These are phyloP conservation scores for Mesocentrotus franciscanus DNA, from an alignment of 53 echinoderm and acorn worm species.

Conservation along the genomic window DNA sequence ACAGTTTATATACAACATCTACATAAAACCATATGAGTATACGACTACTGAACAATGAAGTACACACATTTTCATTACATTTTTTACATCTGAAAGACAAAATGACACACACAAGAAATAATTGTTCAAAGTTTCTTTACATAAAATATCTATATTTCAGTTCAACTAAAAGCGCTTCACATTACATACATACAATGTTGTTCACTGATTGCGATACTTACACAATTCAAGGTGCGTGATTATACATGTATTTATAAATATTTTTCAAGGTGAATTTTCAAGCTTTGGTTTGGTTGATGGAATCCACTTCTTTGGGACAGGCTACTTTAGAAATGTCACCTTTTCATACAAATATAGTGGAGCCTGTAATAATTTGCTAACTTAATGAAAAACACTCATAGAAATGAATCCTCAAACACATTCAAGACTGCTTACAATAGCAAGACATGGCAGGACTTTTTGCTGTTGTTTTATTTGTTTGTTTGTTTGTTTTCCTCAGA, in stretches of 20 bases:
- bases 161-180: background rate
- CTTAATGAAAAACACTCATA: background rate
- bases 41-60: background rate
- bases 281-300: constrained; percentile 9
- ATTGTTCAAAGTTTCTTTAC: background rate
- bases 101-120: background rate
- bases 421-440: background rate
- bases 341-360: background rate
- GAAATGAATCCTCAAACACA: background rate
- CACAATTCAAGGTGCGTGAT: background rate
- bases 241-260: background rate
- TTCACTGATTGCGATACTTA: background rate
- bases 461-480: too few species aligned
- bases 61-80: background rate
- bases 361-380: background rate
- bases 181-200: background rate
- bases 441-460: too few species aligned
- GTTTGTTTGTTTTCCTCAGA: too few species aligned
- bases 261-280: constrained; percentile 18
- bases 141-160: constrained; percentile 6
- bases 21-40: too few species aligned
- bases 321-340: background rate
- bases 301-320: background rate
- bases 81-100: constrained; percentile 21
- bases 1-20: too few species aligned